Conservation (phyloP, 2,113 vertebrate genomes). For the Lepus europaeus region DNA sequence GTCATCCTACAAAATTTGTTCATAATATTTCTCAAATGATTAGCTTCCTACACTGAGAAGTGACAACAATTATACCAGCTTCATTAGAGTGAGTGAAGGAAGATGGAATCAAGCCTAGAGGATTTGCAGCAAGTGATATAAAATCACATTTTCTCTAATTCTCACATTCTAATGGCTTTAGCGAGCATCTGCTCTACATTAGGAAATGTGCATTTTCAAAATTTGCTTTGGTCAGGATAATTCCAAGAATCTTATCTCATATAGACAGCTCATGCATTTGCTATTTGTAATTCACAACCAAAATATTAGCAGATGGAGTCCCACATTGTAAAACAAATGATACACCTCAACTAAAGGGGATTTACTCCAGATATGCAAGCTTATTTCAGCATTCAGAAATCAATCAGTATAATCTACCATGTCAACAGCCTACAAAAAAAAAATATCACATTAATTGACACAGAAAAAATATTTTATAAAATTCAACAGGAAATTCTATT, state of each 20-base stretch:
- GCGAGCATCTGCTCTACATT: background rate
- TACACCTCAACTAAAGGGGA: background rate
- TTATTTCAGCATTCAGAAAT: background rate
- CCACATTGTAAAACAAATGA: background rate
- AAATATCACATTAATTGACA: background rate
- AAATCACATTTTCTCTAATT: slow-evolving; percentile 11
- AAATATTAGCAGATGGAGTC: background rate
- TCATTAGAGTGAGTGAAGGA: background rate
- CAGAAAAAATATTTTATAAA: background rate
- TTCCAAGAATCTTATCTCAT: background rate
- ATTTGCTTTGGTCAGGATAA: background rate
- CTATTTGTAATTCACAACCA: background rate
- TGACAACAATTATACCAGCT: background rate
- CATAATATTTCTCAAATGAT: background rate
- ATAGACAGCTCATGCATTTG: background rate
- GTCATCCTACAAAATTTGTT: background rate
- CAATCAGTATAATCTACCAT: background rate
- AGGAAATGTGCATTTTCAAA: slow-evolving; percentile 1
- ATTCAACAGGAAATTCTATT: background rate
- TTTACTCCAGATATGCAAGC: background rate
- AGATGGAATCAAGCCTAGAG: background rate
- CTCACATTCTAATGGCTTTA: background rate
- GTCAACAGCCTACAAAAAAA: background rate
- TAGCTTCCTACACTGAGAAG: slow-evolving; percentile 15
- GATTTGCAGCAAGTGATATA: background rate